phyloP scores from a whole-genome alignment of 1,140 invertebrate genomes.

The Branchinecta lynchi region DNA sequence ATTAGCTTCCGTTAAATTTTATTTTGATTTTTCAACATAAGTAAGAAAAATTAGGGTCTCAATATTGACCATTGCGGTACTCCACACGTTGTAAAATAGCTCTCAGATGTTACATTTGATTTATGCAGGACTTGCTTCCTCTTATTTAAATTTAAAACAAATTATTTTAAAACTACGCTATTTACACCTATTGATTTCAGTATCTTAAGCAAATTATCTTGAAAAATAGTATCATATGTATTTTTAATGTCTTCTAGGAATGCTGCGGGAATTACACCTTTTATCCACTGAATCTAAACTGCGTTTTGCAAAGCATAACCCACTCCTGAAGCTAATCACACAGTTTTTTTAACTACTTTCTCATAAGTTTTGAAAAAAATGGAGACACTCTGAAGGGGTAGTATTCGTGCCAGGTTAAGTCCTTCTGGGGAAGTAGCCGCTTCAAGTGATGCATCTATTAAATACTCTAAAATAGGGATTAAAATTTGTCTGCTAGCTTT shows the following conservation, averaged over 20 bases:
- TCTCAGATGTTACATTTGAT: not conserved
- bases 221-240: not conserved
- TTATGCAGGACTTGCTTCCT: slow-evolving; percentile 1
- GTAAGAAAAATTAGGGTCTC: slow-evolving; percentile 9
- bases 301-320: not conserved
- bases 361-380: slow-evolving; percentile 2
- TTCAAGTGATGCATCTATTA: slow-evolving; percentile 6
- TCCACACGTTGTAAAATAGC: too few relatives aligned
- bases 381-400: not conserved
- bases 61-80: slow-evolving; percentile 1
- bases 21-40: slow-evolving; percentile 3
- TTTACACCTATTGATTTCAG: not conserved
- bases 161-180: slow-evolving; percentile 7
- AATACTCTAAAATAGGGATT: not conserved
- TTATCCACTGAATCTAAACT: not conserved
- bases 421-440: not conserved
- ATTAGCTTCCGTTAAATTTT: not conserved
- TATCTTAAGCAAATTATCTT: not conserved
- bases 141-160: not conserved
- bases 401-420: not conserved
- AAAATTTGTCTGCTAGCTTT: slow-evolving; percentile 9
- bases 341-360: not conserved
- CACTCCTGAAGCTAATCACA: slow-evolving; percentile 3
- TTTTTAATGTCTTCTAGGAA: not conserved
- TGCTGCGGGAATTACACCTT: slow-evolving; percentile 5